Percentiles rank a stretch among this genome's conserved stretches.
Evolutionary conservation across 1,140 invertebrate species (phyloP).

Genomic region (Bombus impatiens): DNA sequence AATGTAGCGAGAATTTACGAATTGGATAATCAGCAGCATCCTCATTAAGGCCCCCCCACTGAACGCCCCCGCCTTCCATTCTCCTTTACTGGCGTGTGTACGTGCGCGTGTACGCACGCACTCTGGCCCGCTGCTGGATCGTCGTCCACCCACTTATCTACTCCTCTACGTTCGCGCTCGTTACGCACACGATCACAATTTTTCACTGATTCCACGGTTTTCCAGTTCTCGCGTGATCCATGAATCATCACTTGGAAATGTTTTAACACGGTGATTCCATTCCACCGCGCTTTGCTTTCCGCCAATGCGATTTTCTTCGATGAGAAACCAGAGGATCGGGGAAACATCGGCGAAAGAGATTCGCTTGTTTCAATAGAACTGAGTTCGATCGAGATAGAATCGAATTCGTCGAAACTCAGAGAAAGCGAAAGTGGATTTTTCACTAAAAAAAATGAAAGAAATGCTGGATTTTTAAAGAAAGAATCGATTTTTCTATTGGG

Average conservation of each 20-base stretch:
- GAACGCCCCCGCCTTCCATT: slow-evolving; percentile 80
- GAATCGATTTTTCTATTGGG: no score
- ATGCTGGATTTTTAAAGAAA: no score
- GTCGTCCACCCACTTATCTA: slow-evolving; percentile 58
- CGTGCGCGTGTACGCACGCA: slow-evolving; percentile 18
- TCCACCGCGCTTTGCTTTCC: neutral
- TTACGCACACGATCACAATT: slow-evolving; percentile 5
- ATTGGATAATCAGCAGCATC: slow-evolving; percentile 84
- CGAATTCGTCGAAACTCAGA: no score
- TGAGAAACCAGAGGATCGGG: no score
- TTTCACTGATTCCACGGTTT: slow-evolving; percentile 57
- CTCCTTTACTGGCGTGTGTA: slow-evolving; percentile 58
- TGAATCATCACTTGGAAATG: slow-evolving; percentile 41
- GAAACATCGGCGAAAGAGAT: neutral
- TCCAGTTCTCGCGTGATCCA: neutral
- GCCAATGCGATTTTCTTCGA: neutral
- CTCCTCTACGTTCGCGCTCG: slow-evolving; percentile 19
- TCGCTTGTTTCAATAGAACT: neutral
- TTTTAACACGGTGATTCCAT: slow-evolving; percentile 5
- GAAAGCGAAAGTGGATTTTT: no score
- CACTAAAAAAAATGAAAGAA: no score
- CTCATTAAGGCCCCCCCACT: slow-evolving; percentile 81
- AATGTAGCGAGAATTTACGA: slow-evolving; percentile 83
- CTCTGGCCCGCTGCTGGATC: neutral
- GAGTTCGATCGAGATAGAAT: no score